phyloP scores from a whole-genome alignment of 2,113 vertebrate genomes.

The Platichthys flesus region DNA sequence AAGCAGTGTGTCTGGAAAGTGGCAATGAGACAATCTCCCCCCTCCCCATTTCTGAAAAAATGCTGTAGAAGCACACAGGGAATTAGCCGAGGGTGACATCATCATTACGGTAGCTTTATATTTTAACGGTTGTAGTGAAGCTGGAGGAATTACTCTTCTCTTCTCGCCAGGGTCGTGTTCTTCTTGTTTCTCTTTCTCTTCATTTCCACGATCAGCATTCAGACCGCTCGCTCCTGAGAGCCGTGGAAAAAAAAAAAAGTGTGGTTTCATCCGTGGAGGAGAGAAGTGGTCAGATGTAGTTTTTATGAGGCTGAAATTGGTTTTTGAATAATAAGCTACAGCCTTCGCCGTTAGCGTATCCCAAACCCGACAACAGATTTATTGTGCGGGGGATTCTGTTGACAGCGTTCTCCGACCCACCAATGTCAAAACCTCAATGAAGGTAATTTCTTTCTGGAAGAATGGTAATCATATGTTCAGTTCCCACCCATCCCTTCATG shows the following conservation, averaged over 20 bases:
- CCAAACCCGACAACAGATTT: neutral
- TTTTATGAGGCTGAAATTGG: neutral
- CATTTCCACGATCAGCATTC: too few species aligned
- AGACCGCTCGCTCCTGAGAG: neutral
- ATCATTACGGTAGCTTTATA: constrained; percentile 53
- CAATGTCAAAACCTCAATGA: neutral
- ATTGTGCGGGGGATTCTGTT: neutral
- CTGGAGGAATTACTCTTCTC: constrained; percentile 22
- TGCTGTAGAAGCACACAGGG: constrained; percentile 53
- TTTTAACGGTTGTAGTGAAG: constrained; percentile 11
- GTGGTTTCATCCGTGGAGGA: neutral
- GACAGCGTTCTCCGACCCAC: neutral
- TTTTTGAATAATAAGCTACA: neutral
- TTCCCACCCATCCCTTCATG: neutral
- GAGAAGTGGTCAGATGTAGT: neutral
- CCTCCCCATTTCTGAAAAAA: constrained; percentile 39
- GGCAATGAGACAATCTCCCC: constrained; percentile 37
- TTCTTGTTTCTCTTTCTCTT: neutral
- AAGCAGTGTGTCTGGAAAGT: constrained; percentile 47
- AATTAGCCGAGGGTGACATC: constrained; percentile 69
- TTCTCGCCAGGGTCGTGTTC: neutral
- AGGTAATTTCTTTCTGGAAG: neutral
- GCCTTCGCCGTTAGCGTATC: neutral
- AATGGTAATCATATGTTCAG: neutral
- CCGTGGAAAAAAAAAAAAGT: neutral